A percentile compares a stretch with the other conserved stretches of the same genome.
Evolutionary conservation across 2,888 invertebrate genomes (phyloP).

Genomic region (Heliconius hortense): DNA sequence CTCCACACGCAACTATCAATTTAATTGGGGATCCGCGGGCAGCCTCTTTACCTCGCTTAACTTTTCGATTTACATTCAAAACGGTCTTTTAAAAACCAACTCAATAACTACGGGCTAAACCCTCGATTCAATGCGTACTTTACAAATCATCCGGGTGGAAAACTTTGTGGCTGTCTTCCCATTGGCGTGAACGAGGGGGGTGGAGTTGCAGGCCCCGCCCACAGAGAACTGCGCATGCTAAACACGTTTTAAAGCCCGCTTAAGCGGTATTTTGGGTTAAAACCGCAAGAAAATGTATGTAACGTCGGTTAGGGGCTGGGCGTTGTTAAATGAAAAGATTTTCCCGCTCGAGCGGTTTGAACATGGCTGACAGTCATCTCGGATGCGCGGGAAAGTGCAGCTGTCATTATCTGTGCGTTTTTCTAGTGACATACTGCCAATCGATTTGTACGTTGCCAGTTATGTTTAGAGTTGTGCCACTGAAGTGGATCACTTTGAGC

Average conservation of each 20-base stretch:
- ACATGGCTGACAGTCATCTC: conserved; percentile 72
- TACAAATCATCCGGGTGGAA: conserved; percentile 67
- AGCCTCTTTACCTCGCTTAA: conserved; percentile 77
- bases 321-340: conserved; percentile 78
- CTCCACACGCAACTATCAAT: conserved; percentile 71
- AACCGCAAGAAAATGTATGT: conserved; percentile 81
- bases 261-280: conserved; percentile 81
- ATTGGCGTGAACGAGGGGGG: conserved; percentile 61
- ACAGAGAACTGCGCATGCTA: conserved; percentile 72
- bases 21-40: conserved; percentile 76
- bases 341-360: conserved; percentile 74
- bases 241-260: conserved; percentile 77
- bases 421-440: conserved; percentile 42
- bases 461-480: conserved; percentile 7
- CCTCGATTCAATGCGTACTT: conserved; percentile 71
- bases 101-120: conserved; percentile 74
- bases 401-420: conserved; percentile 48
- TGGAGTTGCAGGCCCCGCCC: conserved; percentile 63
- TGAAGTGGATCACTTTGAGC: neutral
- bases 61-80: conserved; percentile 82
- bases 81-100: conserved; percentile 79
- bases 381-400: conserved; percentile 72
- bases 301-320: conserved; percentile 75
- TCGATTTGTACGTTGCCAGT: conserved; percentile 32
- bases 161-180: conserved; percentile 52